phyloP scores from a whole-genome alignment of 2,797 vertebrate genomes.

The Apodemus agrarius region DNA sequence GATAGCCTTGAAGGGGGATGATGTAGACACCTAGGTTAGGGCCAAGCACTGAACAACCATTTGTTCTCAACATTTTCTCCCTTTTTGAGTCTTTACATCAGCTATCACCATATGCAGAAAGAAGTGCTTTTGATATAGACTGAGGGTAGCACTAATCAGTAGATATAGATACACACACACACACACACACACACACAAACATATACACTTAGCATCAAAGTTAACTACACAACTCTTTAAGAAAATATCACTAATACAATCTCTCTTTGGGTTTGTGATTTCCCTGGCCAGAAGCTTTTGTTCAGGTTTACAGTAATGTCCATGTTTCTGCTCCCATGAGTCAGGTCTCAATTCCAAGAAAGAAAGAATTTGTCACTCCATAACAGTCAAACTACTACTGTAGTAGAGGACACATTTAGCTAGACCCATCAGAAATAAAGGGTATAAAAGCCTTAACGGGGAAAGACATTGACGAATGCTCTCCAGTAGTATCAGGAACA shows the following conservation, averaged over 20 bases:
- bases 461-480: neutral
- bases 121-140: neutral
- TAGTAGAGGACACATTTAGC: neutral
- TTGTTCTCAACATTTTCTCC: neutral
- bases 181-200: neutral
- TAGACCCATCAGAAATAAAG: neutral
- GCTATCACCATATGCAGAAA: neutral
- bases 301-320: neutral
- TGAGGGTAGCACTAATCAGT: neutral
- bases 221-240: neutral
- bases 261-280: neutral
- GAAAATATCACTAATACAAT: neutral
- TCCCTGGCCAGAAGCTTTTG: neutral
- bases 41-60: neutral
- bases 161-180: neutral
- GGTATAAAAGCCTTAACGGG: neutral
- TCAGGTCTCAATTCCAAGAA: too few relatives aligned
- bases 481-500: neutral
- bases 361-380: neutral
- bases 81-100: neutral
- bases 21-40: neutral
- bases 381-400: neutral
- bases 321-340: neutral
- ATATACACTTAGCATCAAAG: neutral
- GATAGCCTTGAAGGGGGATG: neutral